Evolutionary conservation across 2,113 vertebrate genomes (phyloP).

Genomic region (Lasiurus borealis): DNA sequence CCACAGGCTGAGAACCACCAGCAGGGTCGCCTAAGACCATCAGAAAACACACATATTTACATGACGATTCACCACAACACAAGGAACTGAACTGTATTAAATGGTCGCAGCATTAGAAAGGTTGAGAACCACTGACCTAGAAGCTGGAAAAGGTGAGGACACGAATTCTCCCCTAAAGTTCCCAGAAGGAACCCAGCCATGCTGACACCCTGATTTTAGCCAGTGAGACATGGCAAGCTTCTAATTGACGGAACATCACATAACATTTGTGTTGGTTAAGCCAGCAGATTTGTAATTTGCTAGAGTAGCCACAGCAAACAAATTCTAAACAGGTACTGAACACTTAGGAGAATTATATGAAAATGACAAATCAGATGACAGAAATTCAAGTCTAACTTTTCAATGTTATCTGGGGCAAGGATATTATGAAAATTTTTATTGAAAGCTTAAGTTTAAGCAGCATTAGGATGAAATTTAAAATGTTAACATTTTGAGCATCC

Average conservation of each 20-base stretch:
- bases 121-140: no score
- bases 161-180: neutral
- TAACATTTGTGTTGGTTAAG: neutral
- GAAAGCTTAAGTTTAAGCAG: constrained; percentile 36
- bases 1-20: no score
- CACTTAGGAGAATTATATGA: neutral
- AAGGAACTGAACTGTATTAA: no score
- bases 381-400: neutral
- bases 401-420: neutral
- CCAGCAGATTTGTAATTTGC: neutral
- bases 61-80: no score
- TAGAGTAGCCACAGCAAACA: neutral
- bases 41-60: no score
- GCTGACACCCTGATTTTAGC: neutral
- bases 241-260: neutral
- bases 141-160: neutral
- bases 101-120: no score
- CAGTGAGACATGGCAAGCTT: neutral
- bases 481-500: neutral
- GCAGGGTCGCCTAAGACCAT: no score
- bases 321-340: neutral
- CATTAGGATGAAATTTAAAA: neutral
- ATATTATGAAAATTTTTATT: neutral
- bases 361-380: neutral
- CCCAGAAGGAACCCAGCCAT: neutral